Percentiles rank a stretch among this genome's conserved stretches.
phyloP scores from a whole-genome alignment of 2,888 invertebrate species.

The Amphipyra berbera region DNA sequence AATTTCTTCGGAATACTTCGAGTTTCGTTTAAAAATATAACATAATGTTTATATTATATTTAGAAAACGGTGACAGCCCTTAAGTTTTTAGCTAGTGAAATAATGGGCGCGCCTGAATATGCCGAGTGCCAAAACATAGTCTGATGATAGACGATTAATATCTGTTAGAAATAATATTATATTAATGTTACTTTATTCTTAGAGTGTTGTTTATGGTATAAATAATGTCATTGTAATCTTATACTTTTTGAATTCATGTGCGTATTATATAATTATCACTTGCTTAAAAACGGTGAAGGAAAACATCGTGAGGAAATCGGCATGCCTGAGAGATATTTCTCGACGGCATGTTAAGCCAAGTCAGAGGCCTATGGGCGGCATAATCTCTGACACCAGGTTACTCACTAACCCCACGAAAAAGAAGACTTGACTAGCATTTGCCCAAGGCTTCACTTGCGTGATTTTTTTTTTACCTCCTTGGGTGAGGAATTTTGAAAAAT shows the following conservation, averaged over 20 bases:
- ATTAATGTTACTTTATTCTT: conserved; percentile 10
- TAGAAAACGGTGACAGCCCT: conserved; percentile 5
- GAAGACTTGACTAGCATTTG: too few relatives aligned
- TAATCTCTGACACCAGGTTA: too few relatives aligned
- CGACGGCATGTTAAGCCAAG: too few relatives aligned
- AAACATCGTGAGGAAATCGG: too few relatives aligned
- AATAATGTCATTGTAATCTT: conserved; percentile 10
- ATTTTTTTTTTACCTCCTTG: too few relatives aligned
- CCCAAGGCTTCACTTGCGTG: too few relatives aligned
- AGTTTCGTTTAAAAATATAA: not conserved
- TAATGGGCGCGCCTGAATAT: conserved; percentile 4
- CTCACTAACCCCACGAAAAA: too few relatives aligned
- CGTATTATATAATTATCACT: too few relatives aligned
- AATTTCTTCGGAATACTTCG: not conserved
- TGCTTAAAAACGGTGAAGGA: too few relatives aligned
- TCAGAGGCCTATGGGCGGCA: too few relatives aligned
- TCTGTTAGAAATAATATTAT: conserved; percentile 6
- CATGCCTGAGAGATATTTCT: too few relatives aligned
- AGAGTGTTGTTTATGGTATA: conserved; percentile 24
- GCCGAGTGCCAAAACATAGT: conserved; percentile 14
- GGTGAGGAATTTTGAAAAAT: too few relatives aligned
- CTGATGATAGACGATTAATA: conserved; percentile 35
- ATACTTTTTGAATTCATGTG: not conserved
- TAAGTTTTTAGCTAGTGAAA: conserved; percentile 7
- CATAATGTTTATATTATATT: conserved; percentile 10